phyloP scores from a whole-genome alignment of 2,113 vertebrate species.

The Chascanopsetta lugubris region DNA sequence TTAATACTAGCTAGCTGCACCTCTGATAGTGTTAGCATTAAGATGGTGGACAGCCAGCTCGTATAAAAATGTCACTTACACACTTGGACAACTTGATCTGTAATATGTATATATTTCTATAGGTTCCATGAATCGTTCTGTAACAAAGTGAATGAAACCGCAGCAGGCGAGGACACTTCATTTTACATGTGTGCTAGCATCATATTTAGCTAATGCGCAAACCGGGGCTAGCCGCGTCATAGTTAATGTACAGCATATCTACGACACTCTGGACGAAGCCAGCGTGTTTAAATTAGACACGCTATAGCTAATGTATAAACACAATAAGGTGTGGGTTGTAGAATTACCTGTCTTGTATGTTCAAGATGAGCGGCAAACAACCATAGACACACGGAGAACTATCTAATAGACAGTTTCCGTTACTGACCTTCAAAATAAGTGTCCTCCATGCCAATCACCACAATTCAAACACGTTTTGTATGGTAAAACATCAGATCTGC shows the following conservation, averaged over 20 bases:
- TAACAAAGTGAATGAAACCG: too few relatives aligned
- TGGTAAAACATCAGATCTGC: too few relatives aligned
- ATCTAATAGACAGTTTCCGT: not conserved
- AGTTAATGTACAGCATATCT: too few relatives aligned
- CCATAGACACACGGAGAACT: not conserved
- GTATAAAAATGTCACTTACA: too few relatives aligned
- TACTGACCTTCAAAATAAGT: slow-evolving; percentile 13
- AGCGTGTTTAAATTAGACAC: fast-evolving
- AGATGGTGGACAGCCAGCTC: too few relatives aligned
- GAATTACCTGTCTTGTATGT: not conserved
- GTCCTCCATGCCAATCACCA: fast-evolving
- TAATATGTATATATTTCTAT: too few relatives aligned
- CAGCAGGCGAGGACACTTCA: not conserved
- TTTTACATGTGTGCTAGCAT: not conserved
- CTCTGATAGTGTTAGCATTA: too few relatives aligned
- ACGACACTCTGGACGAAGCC: fast-evolving
- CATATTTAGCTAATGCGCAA: slow-evolving; percentile 2
- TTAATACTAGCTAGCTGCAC: too few relatives aligned
- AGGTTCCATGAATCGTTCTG: too few relatives aligned
- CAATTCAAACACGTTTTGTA: not conserved
- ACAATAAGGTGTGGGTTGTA: not conserved
- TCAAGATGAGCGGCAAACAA: not conserved
- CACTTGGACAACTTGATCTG: too few relatives aligned
- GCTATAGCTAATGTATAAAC: not conserved
- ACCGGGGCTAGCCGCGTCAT: not conserved